Conservation (phyloP, 92 coral and sea anemone species). For the Virgularia gustaviana region DNA sequence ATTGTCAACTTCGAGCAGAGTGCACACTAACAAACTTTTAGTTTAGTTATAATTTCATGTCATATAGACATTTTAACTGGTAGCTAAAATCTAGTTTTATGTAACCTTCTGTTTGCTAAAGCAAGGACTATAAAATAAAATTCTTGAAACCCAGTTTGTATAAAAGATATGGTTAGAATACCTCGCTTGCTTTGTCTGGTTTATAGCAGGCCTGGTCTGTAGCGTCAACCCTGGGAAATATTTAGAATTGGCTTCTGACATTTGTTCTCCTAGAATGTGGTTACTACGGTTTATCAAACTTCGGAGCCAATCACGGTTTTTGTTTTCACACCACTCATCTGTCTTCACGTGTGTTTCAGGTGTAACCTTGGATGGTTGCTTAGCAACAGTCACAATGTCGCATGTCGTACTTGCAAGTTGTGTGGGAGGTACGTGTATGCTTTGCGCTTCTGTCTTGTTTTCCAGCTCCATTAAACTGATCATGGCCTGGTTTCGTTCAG, state of each 20-base stretch:
- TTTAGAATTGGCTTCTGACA: conserved; percentile 27
- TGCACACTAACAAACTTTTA: too few species aligned
- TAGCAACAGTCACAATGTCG: not conserved
- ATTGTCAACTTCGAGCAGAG: too few species aligned
- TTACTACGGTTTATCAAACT: conserved; percentile 32
- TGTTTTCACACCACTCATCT: not conserved
- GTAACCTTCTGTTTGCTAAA: too few species aligned
- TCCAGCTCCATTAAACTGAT: conserved; percentile 84
- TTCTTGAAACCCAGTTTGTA: too few species aligned
- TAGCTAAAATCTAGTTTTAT: too few species aligned
- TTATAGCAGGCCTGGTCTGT: not conserved
- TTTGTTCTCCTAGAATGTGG: conserved; percentile 29
- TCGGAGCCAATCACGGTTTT: conserved; percentile 25
- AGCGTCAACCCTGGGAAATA: conserved; percentile 30
- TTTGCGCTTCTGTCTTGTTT: conserved; percentile 51
- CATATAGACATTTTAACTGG: too few species aligned
- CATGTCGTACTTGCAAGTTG: not conserved
- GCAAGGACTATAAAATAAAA: too few species aligned
- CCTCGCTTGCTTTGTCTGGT: not conserved
- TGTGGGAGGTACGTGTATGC: conserved; percentile 11
- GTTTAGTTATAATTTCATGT: too few species aligned
- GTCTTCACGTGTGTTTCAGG: not conserved
- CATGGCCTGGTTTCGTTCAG: conserved; percentile 84
- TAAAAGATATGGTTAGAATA: too few species aligned
- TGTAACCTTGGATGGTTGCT: not conserved